phyloP scores from a whole-genome alignment of 2,113 vertebrate genomes.

The Lampris megalopsis region DNA sequence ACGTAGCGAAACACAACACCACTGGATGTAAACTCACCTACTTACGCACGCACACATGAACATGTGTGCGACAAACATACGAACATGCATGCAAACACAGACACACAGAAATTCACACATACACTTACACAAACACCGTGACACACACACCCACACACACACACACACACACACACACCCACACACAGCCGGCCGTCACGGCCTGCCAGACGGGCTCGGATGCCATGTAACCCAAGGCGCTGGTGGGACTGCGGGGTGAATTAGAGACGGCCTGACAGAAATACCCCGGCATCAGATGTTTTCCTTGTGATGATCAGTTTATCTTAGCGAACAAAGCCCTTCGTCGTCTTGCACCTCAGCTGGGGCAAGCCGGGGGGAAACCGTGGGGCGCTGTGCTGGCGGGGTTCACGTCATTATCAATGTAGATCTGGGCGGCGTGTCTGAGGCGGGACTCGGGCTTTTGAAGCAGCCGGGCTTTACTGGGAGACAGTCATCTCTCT shows the following conservation, averaged over 20 bases:
- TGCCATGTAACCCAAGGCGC: conserved; percentile 19
- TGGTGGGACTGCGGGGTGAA: conserved; percentile 45
- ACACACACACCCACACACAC: neutral
- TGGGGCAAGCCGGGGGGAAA: conserved; percentile 31
- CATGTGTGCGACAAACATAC: neutral
- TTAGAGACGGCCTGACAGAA: conserved; percentile 51
- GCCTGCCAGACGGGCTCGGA: conserved; percentile 6
- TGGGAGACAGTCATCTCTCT: conserved; percentile 71
- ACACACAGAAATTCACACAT: neutral
- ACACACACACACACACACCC: neutral
- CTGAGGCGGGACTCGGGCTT: conserved; percentile 32
- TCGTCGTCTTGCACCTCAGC: conserved; percentile 48
- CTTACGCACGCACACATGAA: neutral
- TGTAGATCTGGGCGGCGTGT: conserved; percentile 57
- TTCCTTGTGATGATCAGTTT: conserved; percentile 51
- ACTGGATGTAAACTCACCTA: neutral
- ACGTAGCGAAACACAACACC: too few relatives aligned
- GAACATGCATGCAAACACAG: neutral
- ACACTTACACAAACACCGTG: neutral
- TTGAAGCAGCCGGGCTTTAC: conserved; percentile 69
- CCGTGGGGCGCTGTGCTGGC: conserved; percentile 18
- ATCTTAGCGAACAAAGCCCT: conserved; percentile 57
- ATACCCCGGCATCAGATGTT: conserved; percentile 59
- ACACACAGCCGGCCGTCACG: neutral
- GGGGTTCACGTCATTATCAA: conserved; percentile 60